These are phyloP conservation scores for Drosophila incognita DNA, from an alignment of 2,888 invertebrate species.

Conservation along the genomic window DNA sequence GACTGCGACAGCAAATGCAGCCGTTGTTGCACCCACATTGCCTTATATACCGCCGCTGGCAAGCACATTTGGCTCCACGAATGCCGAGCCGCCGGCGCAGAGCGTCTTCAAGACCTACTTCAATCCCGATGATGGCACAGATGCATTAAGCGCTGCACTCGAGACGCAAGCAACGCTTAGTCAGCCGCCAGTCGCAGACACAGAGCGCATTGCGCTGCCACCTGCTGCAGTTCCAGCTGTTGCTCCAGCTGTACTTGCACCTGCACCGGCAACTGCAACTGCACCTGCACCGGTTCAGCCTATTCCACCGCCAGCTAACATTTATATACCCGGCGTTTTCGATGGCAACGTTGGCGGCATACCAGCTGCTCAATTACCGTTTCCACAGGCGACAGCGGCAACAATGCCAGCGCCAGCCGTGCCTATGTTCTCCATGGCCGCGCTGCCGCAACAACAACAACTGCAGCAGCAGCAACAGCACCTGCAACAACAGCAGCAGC, in stretches of 20 bases:
- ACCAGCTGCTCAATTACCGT: slow-evolving; percentile 72
- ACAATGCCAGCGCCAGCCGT: slow-evolving; percentile 56
- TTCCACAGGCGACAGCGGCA: slow-evolving; percentile 73
- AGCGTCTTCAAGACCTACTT: slow-evolving; percentile 82
- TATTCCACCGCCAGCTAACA: slow-evolving; percentile 64
- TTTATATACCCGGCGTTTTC: slow-evolving; percentile 77
- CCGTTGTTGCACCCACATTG: slow-evolving; percentile 78
- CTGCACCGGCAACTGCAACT: background rate
- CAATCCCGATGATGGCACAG: slow-evolving; percentile 79
- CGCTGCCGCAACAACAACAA: slow-evolving; percentile 35
- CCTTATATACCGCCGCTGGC: slow-evolving; percentile 85
- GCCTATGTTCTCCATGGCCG: slow-evolving; percentile 80
- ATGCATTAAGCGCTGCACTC: slow-evolving; percentile 53
- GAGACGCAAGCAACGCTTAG: slow-evolving; percentile 53
- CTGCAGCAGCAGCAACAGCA: slow-evolving; percentile 63
- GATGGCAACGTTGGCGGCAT: slow-evolving; percentile 65
- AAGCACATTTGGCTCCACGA: slow-evolving; percentile 80
- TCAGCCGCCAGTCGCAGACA: slow-evolving; percentile 25
- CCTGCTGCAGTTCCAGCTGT: slow-evolving; percentile 7
- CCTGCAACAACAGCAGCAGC: slow-evolving; percentile 40
- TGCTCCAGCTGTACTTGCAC: slow-evolving; percentile 13
- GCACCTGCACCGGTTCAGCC: slow-evolving; percentile 32
- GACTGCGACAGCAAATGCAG: slow-evolving; percentile 22
- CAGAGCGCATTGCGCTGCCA: slow-evolving; percentile 14
- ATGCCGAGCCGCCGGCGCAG: slow-evolving; percentile 66